Base-by-base conservation (phyloP, 2,113 vertebrate species). In the Natator depressus region DNA sequence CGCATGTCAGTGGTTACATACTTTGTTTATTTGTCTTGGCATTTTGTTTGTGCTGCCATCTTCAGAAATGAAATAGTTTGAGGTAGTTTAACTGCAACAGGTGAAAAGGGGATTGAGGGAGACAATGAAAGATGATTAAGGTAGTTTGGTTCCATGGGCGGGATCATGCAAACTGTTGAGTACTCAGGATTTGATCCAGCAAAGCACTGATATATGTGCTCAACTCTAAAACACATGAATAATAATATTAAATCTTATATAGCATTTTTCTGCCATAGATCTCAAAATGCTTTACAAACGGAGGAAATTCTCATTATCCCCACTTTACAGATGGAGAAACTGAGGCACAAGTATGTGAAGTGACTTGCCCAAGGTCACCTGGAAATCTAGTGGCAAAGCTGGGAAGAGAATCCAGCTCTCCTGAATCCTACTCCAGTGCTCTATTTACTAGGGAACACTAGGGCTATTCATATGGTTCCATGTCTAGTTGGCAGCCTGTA, bases 71-170 rank as follows among this genome's bases (percentile, higher is more conserved):
- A 89, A 97, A 82, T 87, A 62, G 31, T 65, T 54, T 91, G 80
- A 95, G 94, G 89, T 80, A 57, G 93, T 93, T 97, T 96, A 80
- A 94, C 84, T 89, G 62, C 51, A 85, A 76, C 38, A 46, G 38
- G 72, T 24, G 53, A 53, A 62, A 85, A 93, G 53, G 62, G 79
- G 93, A 47, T 4, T 79, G 49, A 92, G 51, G 54, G 24, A 14
- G n/a, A 47, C 54, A 38, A 38, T 62, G 86, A 59, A 27, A 87
- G 69, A 55, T 72, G 49, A 95, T 85, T 42, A 46, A 83, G 79
- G 49, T 7, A 89, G 29, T 49, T 89, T 85, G 14, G 87, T 46
- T 72, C 51, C 93, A 78, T 10, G 13, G 78, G 49, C 46, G 89
- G 89, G 86, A 50, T 53, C 55, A 31, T 2, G 5, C 72, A 90